Base-by-base conservation (phyloP, 2,797 vertebrate genomes). In the Diplodus puntazzo region DNA sequence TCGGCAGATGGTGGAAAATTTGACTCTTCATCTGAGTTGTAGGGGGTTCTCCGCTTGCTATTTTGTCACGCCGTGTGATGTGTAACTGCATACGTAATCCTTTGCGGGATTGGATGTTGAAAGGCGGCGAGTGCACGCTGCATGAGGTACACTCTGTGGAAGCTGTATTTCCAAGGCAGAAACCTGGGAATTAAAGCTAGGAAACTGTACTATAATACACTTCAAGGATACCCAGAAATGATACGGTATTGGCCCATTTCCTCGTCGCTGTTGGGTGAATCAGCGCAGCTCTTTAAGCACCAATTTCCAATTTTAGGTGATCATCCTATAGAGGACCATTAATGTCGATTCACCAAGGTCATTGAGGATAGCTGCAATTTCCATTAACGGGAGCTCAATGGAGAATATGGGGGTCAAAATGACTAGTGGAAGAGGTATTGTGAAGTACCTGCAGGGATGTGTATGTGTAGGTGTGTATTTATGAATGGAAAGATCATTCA, bases 261-360 rank as follows among this genome's bases (percentile, higher is more conserved):
- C 69, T 69, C 13, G 34, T 64, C 52, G 74, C 50, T 69, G 57
- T 46, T 39, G 6, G 69, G 67, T 72, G 59, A 75, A 69, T 71
- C 71, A 62, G 70, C 53, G 57, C 23, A 25, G 54, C 75, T 75
- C 74, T 82, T 85, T 61, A 70, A 75, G 70, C 75, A 67, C 67
- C 69, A 60, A 71, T 80, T 87, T 68, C 20, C 60, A 58, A 61
- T 91, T 85, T 79, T 46, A 81, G 76, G 63, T 73, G 53, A 79
- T 75, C 18, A 61, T 73, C 57, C 53, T 69, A 73, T 73, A 61
- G 64, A 80, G 53, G 78, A 65, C 43, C 20, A 53, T 46, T 75
- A 66, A 85, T 87, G 62, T 84, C 76, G 85, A 70, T 74, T 55
- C 62, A 73, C 76, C 81, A 86, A 82, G 79, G 74, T 84, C 77